These are phyloP conservation scores for Ryuthela nishihirai DNA, from an alignment of 2,888 invertebrate genomes.

Conservation along the genomic window DNA sequence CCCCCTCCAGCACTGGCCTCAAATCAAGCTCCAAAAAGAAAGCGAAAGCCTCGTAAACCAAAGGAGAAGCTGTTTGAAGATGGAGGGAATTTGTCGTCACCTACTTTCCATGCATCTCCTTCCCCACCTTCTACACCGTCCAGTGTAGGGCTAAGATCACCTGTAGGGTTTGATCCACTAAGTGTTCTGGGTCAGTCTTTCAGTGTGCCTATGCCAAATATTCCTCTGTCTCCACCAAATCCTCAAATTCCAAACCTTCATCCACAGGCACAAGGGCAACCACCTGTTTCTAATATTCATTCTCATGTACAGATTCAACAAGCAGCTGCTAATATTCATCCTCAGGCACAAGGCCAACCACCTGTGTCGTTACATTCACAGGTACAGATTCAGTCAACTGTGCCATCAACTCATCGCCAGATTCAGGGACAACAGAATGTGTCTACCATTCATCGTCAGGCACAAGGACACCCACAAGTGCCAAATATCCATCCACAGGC, in stretches of 20 bases:
- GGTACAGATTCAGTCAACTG: conserved; percentile 37
- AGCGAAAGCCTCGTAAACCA: conserved; percentile 39
- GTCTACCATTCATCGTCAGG: conserved; percentile 34
- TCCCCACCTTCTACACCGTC: conserved; percentile 23
- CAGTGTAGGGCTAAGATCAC: conserved; percentile 16
- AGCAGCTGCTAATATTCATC: conserved; percentile 29
- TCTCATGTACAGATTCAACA: conserved; percentile 38
- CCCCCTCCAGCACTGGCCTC: conserved; percentile 34
- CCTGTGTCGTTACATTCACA: conserved; percentile 34
- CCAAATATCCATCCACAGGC: conserved; percentile 41
- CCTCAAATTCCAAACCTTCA: conserved; percentile 27
- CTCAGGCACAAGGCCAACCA: conserved; percentile 31
- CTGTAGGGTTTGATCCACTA: conserved; percentile 30
- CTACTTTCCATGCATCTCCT: conserved; percentile 32
- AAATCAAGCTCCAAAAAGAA: conserved; percentile 35
- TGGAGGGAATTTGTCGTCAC: conserved; percentile 13
- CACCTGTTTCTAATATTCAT: conserved; percentile 16
- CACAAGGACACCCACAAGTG: conserved; percentile 30
- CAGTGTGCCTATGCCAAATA: conserved; percentile 33
- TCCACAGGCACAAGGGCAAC: conserved; percentile 31
- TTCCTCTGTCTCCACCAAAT: conserved; percentile 33
- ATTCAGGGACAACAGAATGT: conserved; percentile 15
- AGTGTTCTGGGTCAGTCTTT: conserved; percentile 26
- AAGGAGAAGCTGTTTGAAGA: conserved; percentile 33
- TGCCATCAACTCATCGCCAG: conserved; percentile 22